These are phyloP conservation scores for Caranx ignobilis DNA, from an alignment of 2,113 vertebrate genomes.

Conservation along the genomic window DNA sequence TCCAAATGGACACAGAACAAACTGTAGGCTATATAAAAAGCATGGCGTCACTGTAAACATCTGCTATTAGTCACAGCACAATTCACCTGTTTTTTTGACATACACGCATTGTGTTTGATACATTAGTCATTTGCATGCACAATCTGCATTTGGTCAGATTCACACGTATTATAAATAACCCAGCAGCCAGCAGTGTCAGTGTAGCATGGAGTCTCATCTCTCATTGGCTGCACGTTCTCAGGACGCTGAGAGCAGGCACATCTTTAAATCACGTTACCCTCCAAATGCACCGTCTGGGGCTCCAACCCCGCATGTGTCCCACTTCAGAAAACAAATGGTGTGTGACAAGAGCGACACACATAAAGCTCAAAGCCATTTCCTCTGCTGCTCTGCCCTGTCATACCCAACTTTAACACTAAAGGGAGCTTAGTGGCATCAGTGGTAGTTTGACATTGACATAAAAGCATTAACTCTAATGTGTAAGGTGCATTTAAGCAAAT, in stretches of 20 bases:
- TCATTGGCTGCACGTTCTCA: conserved; percentile 58
- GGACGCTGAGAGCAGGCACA: conserved; percentile 54
- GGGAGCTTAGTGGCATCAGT: conserved; percentile 8
- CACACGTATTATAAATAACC: conserved; percentile 79
- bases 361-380: conserved; percentile 45
- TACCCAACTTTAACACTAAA: conserved; percentile 23
- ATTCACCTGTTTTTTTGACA: conserved; percentile 72
- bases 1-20: conserved; percentile 41
- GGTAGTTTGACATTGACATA: conserved; percentile 22
- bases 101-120: conserved; percentile 71
- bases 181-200: conserved; percentile 58
- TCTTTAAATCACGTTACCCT: conserved; percentile 72
- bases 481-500: conserved; percentile 21
- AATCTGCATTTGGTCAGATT: conserved; percentile 83
- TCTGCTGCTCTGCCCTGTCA: conserved; percentile 43
- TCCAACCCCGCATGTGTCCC: conserved; percentile 61
- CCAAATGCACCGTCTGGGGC: conserved; percentile 56
- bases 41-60: conserved; percentile 63
- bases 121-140: conserved; percentile 79
- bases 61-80: conserved; percentile 73
- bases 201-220: conserved; percentile 53
- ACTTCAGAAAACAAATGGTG: conserved; percentile 65
- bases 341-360: conserved; percentile 59
- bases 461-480: conserved; percentile 21
- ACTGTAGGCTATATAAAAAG: conserved; percentile 40